A percentile compares a stretch with the other conserved stretches of the same genome.
phyloP scores from a whole-genome alignment of 2,113 vertebrate genomes.

The Petrocephalus microphthalmus region DNA sequence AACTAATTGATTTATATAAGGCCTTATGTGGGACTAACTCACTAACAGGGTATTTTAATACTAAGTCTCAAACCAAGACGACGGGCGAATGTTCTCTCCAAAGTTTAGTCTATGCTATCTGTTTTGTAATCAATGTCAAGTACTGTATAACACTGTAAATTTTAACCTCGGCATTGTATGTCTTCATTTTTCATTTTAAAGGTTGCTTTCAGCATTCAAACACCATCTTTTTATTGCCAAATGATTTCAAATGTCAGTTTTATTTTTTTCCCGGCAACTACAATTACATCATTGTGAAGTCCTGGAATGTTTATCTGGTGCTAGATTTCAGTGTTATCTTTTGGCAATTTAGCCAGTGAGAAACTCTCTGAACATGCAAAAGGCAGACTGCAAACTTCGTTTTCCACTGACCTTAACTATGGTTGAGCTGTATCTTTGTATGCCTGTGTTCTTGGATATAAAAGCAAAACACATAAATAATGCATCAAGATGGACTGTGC shows the following conservation, averaged over 20 bases:
- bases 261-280: not conserved
- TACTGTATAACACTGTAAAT: constrained; percentile 4
- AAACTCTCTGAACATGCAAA: not conserved
- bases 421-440: not conserved
- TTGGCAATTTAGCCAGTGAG: not conserved
- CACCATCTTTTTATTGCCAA: not conserved
- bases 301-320: constrained; percentile 16
- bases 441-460: not conserved
- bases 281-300: not conserved
- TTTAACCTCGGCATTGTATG: not conserved
- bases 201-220: not conserved
- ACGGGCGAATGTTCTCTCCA: not conserved
- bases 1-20: constrained; percentile 21
- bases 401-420: not conserved
- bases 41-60: constrained; percentile 16
- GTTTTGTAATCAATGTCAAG: not conserved
- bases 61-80: not conserved
- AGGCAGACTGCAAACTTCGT: not conserved
- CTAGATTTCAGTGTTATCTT: constrained; percentile 15
- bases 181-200: constrained; percentile 5
- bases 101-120: not conserved
- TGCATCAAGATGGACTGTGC: constrained; percentile 8
- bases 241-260: not conserved
- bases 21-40: constrained; percentile 6
- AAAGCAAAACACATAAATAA: constrained; percentile 10